These are phyloP conservation scores for Crocuta crocuta DNA, from an alignment of 2,113 vertebrate species.

Conservation along the genomic window DNA sequence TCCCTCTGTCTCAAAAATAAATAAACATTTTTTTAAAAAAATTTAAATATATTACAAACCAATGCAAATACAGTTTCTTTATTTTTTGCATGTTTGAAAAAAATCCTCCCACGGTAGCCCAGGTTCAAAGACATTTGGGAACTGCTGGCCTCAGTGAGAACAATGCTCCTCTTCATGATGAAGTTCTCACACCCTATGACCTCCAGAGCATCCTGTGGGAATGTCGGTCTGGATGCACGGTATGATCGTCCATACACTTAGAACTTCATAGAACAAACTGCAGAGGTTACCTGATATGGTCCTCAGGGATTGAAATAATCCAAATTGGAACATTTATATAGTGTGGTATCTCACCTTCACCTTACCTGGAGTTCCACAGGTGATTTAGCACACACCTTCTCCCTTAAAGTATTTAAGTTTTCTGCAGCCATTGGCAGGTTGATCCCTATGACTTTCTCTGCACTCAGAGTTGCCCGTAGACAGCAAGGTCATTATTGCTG, in stretches of 20 bases:
- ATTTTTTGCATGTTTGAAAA: background rate
- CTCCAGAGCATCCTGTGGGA: background rate
- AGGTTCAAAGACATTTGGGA: background rate
- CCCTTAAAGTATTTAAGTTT: background rate
- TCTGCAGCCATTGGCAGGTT: background rate
- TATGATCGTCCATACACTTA: background rate
- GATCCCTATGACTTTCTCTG: background rate
- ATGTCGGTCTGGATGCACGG: too few species aligned
- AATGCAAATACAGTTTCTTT: background rate
- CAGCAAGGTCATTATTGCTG: fast-evolving
- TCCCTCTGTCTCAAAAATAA: too few species aligned
- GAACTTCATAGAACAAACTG: background rate
- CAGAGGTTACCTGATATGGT: background rate
- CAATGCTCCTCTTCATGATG: background rate
- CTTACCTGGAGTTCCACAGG: background rate
- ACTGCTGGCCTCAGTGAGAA: background rate
- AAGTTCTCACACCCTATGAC: background rate
- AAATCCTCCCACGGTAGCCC: background rate
- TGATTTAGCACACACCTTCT: background rate
- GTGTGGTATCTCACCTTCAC: background rate
- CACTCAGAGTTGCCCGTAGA: background rate
- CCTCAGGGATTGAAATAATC: background rate
- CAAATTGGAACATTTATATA: background rate
- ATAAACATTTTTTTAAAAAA: too few species aligned
- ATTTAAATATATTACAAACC: background rate